Base-by-base conservation (phyloP, 2,113 vertebrate species). In the Phalacrocorax pelagicus region DNA sequence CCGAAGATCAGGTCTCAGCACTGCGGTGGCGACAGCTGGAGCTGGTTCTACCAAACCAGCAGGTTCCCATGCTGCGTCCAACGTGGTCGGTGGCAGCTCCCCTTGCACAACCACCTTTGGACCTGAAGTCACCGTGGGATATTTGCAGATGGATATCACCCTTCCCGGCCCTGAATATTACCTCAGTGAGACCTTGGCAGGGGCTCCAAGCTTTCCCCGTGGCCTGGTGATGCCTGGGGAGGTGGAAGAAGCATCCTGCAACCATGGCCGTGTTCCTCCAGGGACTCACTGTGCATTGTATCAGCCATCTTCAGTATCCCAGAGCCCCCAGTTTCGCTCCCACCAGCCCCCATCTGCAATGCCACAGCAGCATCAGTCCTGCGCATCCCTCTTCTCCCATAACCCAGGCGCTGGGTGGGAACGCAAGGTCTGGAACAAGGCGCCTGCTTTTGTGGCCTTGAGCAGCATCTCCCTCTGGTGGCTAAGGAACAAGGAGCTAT, bases 391-490 rank as follows among this genome's bases (percentile, higher is more conserved):
- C 26, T 57, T 6, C 26, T 81, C 70, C 42, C 15, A 0, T 22
- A 62, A n/a, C 29, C 22, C 2, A 1, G 34, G 40, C 12, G 0
- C 22, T 11, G 44, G 32, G 18, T 19, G 73, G 32, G n/a, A 11
- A 14, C 0, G 0, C 5, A 36, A 42, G 0, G 0, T 14, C 80
- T 27, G 34, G 34, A 72, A 13, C 6, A 17, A 63, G 34, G 24
- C 1, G 0, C 22, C 40, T 0, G 5, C 40, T n/a, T 16, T 12
- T 26, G 44, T 26, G 61, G 46, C 61, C 36, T 72, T 90, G 81
- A 72, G 71, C 92, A 70, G 70, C 86, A 94, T 86, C 96, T 94
- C 96, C 95, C 96, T 97, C 97, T 95, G 70, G 78, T 90, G 97
- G 96, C 84, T 52, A 34, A 72, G 21, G 55, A 71, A 40, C 47